phyloP scores from a whole-genome alignment of 2,797 vertebrate genomes.

The Cossypha caffra region DNA sequence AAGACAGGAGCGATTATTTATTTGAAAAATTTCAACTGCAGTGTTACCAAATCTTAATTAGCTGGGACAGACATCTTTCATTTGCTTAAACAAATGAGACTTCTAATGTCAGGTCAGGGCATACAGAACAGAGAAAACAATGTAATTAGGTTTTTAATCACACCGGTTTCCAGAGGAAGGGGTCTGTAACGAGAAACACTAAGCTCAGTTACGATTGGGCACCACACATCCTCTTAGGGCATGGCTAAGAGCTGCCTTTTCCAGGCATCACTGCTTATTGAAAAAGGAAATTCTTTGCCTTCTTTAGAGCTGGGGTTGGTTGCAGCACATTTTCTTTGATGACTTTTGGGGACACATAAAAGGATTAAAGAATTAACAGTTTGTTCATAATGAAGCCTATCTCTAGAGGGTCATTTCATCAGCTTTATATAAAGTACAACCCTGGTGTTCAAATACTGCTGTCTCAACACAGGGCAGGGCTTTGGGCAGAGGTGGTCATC shows the following conservation, averaged over 20 bases:
- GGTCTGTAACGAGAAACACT: neutral
- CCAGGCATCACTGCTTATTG: neutral
- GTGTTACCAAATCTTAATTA: neutral
- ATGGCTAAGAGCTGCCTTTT: neutral
- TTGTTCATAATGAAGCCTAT: neutral
- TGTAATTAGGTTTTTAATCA: slow-evolving; percentile 36
- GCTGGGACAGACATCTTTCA: neutral
- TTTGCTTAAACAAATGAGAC: slow-evolving; percentile 27
- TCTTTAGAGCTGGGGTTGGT: neutral
- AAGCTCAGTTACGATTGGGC: neutral
- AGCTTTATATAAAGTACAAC: neutral
- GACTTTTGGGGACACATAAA: neutral
- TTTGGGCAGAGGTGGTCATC: neutral
- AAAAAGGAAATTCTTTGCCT: neutral
- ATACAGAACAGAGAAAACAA: neutral
- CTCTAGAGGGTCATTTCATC: neutral
- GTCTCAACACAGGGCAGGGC: neutral
- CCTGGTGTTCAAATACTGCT: neutral
- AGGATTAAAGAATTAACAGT: neutral
- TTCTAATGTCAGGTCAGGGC: neutral
- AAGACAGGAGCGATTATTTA: neutral
- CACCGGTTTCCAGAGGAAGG: neutral
- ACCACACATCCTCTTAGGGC: neutral
- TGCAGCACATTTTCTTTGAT: neutral
- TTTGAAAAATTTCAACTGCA: neutral